Evolutionary conservation across 2,797 vertebrate species (phyloP).

Genomic region (Tragopan temminckii): DNA sequence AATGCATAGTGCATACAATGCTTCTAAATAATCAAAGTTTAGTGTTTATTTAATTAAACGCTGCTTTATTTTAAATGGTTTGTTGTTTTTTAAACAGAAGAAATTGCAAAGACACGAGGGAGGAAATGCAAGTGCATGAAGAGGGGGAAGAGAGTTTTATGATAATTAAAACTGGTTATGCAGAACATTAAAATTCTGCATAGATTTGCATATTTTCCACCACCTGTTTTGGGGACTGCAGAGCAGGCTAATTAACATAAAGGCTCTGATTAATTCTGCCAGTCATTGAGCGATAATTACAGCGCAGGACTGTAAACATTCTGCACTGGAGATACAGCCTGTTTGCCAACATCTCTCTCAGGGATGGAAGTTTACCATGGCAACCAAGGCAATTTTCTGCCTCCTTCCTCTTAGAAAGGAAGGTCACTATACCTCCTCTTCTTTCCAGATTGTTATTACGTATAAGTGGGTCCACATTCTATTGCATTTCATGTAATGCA

Average conservation of each 20-base stretch:
- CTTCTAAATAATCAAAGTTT: constrained; percentile 11
- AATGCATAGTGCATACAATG: background rate
- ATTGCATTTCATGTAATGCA: constrained; percentile 70
- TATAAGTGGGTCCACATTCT: constrained; percentile 73
- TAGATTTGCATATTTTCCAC: constrained; percentile 98
- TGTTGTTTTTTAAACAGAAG: constrained; percentile 25
- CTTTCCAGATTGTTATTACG: constrained; percentile 75
- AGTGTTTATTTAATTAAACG: constrained; percentile 30
- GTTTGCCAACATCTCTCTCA: constrained; percentile 88
- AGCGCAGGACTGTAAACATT: constrained; percentile 86
- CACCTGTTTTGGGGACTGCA: constrained; percentile 99
- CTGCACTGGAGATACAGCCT: constrained; percentile 84
- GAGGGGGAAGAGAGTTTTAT: constrained; percentile 83
- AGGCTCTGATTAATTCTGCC: constrained; percentile 95
- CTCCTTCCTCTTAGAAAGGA: constrained; percentile 82
- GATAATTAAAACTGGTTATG: constrained; percentile 94
- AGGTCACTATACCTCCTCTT: constrained; percentile 81
- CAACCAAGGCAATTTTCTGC: constrained; percentile 84
- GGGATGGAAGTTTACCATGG: constrained; percentile 85
- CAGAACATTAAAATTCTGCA: constrained; percentile 97
- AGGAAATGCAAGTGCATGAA: constrained; percentile 78
- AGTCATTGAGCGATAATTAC: constrained; percentile 87
- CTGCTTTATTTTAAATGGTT: constrained; percentile 14
- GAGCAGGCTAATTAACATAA: constrained; percentile 97
- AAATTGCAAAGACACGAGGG: constrained; percentile 64